Evolutionary conservation across 1,140 invertebrate species (phyloP).

Genomic region (Orussus abietinus): DNA sequence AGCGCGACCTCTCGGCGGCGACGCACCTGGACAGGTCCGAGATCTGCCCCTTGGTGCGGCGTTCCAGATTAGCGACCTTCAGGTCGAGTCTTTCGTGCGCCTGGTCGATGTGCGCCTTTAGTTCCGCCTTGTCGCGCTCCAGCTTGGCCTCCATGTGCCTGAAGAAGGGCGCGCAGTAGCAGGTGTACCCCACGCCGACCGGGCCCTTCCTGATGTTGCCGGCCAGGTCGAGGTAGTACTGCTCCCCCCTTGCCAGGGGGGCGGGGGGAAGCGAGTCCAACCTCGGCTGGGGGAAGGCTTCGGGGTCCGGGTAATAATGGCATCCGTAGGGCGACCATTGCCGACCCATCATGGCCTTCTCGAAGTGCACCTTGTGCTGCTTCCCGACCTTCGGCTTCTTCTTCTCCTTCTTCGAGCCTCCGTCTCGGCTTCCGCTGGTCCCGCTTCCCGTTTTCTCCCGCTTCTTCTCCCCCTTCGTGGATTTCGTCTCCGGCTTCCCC

Average conservation of each 20-base stretch:
- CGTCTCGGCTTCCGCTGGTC: slow-evolving; percentile 50
- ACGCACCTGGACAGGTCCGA: slow-evolving; percentile 62
- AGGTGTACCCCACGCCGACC: slow-evolving; percentile 81
- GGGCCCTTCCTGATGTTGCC: slow-evolving; percentile 94
- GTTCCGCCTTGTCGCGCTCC: slow-evolving; percentile 78
- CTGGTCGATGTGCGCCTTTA: slow-evolving; percentile 78
- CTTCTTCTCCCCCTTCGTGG: slow-evolving; percentile 40
- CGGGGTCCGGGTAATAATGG: slow-evolving; percentile 79
- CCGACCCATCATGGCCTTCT: slow-evolving; percentile 40
- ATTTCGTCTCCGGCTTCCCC: slow-evolving; percentile 11
- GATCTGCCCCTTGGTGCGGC: slow-evolving; percentile 71
- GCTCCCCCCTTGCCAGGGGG: slow-evolving; percentile 81
- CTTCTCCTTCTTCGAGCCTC: slow-evolving; percentile 43
- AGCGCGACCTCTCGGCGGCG: slow-evolving; percentile 60
- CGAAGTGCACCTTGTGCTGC: slow-evolving; percentile 48
- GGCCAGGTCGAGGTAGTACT: slow-evolving; percentile 93
- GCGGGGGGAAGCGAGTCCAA: slow-evolving; percentile 80
- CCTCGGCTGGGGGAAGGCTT: slow-evolving; percentile 79
- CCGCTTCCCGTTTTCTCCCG: slow-evolving; percentile 43
- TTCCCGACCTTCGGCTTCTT: slow-evolving; percentile 46
- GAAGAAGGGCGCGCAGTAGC: slow-evolving; percentile 79
- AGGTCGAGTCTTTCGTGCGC: slow-evolving; percentile 76
- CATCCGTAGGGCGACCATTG: slow-evolving; percentile 87
- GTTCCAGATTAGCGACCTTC: slow-evolving; percentile 78
- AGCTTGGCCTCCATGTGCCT: slow-evolving; percentile 82